Evolutionary conservation across 2,888 invertebrate genomes (phyloP), one percentile per base, ranked within the genome.

Genomic region (Eurytoma adleriae): DNA sequence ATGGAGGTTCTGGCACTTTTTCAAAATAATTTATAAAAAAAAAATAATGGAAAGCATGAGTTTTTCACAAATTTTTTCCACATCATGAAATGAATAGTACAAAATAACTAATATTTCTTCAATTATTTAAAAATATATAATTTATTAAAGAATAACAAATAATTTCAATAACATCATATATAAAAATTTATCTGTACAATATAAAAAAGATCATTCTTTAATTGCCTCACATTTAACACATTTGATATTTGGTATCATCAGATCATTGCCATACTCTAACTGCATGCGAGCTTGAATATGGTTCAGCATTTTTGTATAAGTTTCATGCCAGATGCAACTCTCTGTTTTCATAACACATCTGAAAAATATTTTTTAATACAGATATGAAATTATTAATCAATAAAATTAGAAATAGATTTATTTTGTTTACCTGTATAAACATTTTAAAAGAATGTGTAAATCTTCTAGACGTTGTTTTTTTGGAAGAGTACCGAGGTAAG

Each of bases 301-400:
- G 84, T 93, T 92, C 64, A 94, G 89, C 83, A 96, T 93, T 87
- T 91, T 90, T 85, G 92, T 91, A 89, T 94, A 83, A 67, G 94
- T 94, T 83, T 92, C 89, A 87, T 94, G 94, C 96, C 96, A 96
- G 78, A 88, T 85, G 86, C 93, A 93, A 85, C 90, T 91, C 82
- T 88, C 87, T 83, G 91, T 88, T 83, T 91, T 84, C 89, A 88
- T 87, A 91, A 94, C 90, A 91, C 92, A 89, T 92, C 91, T 91
- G 20, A 12, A 78, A 78, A 62, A 56, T 20, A n/a, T 18, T 59
- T 59, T 50, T 50, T 61, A 24, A 64, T 57, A 7, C 16, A 16
- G 61, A 16, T 64, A 54, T 27, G 30, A 3, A 12, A 73, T 12
- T 16, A 12, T 61, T 48, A 30, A 12, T 13, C n/a, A 50, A 24